A percentile compares a stretch with the other conserved stretches of the same genome.
These are phyloP conservation scores for Hippoglossus stenolepis DNA, from an alignment of 2,113 vertebrate species.

Conservation along the genomic window DNA sequence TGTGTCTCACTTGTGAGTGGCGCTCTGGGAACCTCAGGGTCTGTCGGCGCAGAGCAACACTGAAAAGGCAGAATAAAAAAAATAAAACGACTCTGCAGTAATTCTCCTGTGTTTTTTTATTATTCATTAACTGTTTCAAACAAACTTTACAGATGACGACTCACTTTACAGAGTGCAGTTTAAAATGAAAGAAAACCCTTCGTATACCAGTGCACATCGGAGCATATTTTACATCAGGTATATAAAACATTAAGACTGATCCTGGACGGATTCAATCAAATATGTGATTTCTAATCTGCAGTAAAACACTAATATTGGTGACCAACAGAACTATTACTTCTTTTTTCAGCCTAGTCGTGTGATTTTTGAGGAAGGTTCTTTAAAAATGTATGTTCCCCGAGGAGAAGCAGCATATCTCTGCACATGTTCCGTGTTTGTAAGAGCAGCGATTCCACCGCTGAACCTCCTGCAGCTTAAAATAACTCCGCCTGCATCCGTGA, in stretches of 20 bases:
- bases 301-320: constrained; percentile 5
- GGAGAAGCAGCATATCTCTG: constrained; percentile 23
- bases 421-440: constrained; percentile 3
- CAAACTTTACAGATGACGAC: background rate
- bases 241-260: no score
- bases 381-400: constrained; percentile 29
- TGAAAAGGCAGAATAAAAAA: no score
- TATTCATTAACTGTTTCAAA: constrained; percentile 7
- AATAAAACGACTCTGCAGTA: no score
- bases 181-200: no score
- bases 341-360: background rate
- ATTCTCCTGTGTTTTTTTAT: constrained; percentile 3
- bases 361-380: background rate
- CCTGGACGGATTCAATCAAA: no score
- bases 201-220: background rate
- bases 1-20: background rate
- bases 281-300: no score
- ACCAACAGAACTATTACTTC: constrained; percentile 4
- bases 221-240: background rate
- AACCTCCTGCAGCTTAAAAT: constrained; percentile 42
- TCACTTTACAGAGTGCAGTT: no score
- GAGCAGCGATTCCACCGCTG: constrained; percentile 16
- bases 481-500: constrained; percentile 41
- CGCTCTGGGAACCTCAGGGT: background rate
- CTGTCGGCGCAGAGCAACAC: constrained; percentile 2